Evolutionary conservation across 2,888 invertebrate genomes (phyloP), one percentile per base, ranked within the genome.

Genomic region (Spialia ferax): DNA sequence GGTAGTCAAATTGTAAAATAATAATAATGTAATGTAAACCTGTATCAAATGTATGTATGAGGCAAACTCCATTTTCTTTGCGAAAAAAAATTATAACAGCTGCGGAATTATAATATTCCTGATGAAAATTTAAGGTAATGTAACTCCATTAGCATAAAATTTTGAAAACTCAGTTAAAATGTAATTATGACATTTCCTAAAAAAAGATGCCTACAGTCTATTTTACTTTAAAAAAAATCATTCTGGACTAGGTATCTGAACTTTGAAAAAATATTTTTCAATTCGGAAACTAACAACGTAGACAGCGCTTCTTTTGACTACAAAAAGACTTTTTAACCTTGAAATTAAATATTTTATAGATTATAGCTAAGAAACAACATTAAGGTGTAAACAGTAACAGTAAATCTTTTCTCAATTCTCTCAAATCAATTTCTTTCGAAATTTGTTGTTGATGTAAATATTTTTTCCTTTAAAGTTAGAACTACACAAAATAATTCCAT

Each of bases 231-330:
- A 18, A 20, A 22, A 1, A 1, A 6, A 26, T 54, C 13, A 26
- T n/a, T 54, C 52, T 18, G n/a, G 22, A 4, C 26, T 54, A 26
- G 13, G 8, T 7, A 6, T 7, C 23, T 35, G 60, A 8, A 45
- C 42, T 61, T 61, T 32, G 7, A 50, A 61, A 32, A 48, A 61
- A 50, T 20, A 50, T 50, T 50, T 50, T 50, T 61, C 8, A 26
- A 61, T 50, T 50, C 32, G 32, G 32, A 32, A 50, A 50, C 50
- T 32, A 48, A 32, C 61, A 50, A 50, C 32, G 61, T 8, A n/a
- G 18, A 20, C 32, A 50, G 5, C 35, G 61, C 48, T 50, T 61
- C 61, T 48, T 61, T 61, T 20, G n/a, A 29, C n/a, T 61, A 11
- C 23, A 32, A 20, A 61, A 13, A 61, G 32, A n/a, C 1, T 22